Base-by-base conservation (phyloP, 2,113 vertebrate species). In the Xiphophorus couchianus region DNA sequence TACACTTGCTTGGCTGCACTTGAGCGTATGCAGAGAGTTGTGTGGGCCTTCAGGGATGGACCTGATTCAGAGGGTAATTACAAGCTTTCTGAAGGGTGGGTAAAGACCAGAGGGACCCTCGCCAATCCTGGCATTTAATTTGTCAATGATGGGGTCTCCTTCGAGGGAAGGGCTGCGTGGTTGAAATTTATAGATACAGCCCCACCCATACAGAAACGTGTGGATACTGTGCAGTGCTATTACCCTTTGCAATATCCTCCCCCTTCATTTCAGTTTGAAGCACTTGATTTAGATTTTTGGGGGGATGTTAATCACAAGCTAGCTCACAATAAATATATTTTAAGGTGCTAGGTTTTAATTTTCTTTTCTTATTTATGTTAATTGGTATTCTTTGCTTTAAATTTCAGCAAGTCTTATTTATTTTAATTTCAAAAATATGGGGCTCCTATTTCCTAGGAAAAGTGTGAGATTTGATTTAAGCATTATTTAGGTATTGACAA, bases 91-190 rank as follows among this genome's bases (percentile, higher is more conserved):
- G 77, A 71, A 82, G 77, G 91, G 82, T 86, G 90, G 76, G 78
- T 62, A 88, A 69, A 67, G 67, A 84, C 85, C 74, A 78, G 72
- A 66, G 42, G 76, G 84, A 89, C 85, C 83, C 86, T 85, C 70
- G 90, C 80, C 83, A 84, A 77, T 85, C 83, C 71, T 80, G 80
- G 58, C 37, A 74, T 93, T 93, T 93, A 82, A 91, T 93, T 89
- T 90, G 90, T 77, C 71, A 89, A 74, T 31, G 70, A 84, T 82
- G 78, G 88, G 86, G 84, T 91, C 86, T 86, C 68, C 69, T 66
- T 37, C 58, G 72, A 86, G 89, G 80, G 86, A 88, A 83, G 87
- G 88, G 85, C 84, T 35, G 73, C 78, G 84, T 73, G 78, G 79
- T 85, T 88, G 85, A 88, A 90, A 84, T 91, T 91, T 93, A 90